A percentile compares a stretch with the other conserved stretches of the same genome.
Conservation (phyloP, 2,113 vertebrate species). For the Dendrocopos noguchii region DNA sequence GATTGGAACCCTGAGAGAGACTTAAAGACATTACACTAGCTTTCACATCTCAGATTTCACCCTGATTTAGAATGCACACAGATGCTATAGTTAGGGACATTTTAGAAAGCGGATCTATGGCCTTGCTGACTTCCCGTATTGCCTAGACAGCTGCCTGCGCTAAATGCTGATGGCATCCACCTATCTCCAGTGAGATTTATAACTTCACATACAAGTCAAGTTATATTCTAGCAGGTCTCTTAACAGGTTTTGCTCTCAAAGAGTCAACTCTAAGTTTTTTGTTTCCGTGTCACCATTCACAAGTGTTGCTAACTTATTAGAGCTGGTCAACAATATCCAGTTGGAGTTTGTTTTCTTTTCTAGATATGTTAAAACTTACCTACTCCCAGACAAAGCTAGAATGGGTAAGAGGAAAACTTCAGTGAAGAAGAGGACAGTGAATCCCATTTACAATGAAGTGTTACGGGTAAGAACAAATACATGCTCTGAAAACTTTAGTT, state of each 20-base stretch:
- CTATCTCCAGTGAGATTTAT: background rate
- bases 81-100: background rate
- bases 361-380: conserved; percentile 78
- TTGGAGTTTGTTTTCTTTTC: background rate
- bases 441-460: conserved; percentile 76
- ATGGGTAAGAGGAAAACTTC: conserved; percentile 79
- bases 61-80: background rate
- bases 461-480: conserved; percentile 56
- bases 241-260: background rate
- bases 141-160: background rate
- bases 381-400: conserved; percentile 78
- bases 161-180: background rate
- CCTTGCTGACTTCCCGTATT: background rate
- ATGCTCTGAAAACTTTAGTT: background rate
- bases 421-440: conserved; percentile 75
- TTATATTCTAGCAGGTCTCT: background rate
- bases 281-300: background rate
- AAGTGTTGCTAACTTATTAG: background rate
- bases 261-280: background rate
- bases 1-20: background rate
- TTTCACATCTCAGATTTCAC: background rate
- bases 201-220: background rate
- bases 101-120: background rate
- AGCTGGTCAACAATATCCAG: background rate
- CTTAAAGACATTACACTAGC: background rate